Base-by-base conservation (phyloP, 1,140 invertebrate species). In the Anthonomus grandis region DNA sequence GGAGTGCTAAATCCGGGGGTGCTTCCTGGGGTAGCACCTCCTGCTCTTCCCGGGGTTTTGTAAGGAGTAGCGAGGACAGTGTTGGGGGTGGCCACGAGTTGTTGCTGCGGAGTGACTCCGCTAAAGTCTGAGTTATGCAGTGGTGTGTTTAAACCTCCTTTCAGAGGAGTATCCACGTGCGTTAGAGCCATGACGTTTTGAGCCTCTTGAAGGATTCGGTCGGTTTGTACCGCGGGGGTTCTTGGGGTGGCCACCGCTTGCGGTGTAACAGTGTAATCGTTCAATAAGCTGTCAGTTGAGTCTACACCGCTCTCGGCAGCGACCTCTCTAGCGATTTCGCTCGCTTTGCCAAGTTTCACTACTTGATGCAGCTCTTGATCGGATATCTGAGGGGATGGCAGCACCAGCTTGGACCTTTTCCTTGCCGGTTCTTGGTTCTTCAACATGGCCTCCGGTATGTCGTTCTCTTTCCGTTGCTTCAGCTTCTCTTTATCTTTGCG, bases 161-260 rank as follows among this genome's bases (percentile, higher is more conserved):
- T 98, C 0, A 99, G 74, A 9, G 97, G 97, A 0, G 97, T 99
- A 66, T 99, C 96, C 0, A 96, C 94, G 71, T 98, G 94, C 0
- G 91, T 93, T 4, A 99, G 74, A 3, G 96, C 96, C 90, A 99
- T 97, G 51, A 99, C 90, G 74, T 98, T 98, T 73, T 98, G 95
- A 0, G 96, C 95, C 77, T 98, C 96, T 83, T 96, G 85, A 58
- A 93, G 78, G 51, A 88, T 84, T 23, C 67, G 69, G 65, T 93
- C 90, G 36, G 78, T 89, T 70, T 74, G 78, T 36, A 82, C 82
- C 2, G 90, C 86, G 0, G 94, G 92, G 1, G 94, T 97, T 52
- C 94, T 80, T 4, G 94, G 90, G 6, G 95, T 97, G 24, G 84
- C 81, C 12, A 84, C 79, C 10, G 82, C 74, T 71, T 84, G 82